A percentile compares a stretch with the other conserved stretches of the same genome.
phyloP scores from a whole-genome alignment of 2,797 vertebrate species.

The Oreochromis grahami region DNA sequence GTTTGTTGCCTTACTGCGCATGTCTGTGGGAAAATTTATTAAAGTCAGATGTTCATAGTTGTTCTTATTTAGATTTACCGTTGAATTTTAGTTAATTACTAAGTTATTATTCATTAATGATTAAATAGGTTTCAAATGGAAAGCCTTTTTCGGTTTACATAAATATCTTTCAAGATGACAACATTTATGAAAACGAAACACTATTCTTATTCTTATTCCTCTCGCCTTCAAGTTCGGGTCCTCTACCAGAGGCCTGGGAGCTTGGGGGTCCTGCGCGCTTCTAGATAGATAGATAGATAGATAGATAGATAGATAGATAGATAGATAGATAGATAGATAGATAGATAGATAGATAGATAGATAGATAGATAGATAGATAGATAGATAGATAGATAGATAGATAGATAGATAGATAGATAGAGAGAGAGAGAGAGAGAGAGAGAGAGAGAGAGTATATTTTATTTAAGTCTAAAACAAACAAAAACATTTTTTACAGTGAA shows the following conservation, averaged over 20 bases:
- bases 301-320: too few species aligned
- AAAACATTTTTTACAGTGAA: background rate
- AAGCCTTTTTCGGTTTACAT: background rate
- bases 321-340: too few species aligned
- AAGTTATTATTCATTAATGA: background rate
- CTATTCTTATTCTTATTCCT: background rate
- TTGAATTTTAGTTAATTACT: background rate
- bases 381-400: accelerated
- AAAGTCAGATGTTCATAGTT: background rate
- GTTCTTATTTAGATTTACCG: background rate
- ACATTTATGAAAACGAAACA: background rate
- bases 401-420: background rate
- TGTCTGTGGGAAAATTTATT: background rate
- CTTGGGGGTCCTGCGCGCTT: background rate
- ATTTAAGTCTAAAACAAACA: background rate
- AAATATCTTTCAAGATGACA: background rate
- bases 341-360: too few species aligned
- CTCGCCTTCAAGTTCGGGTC: background rate
- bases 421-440: background rate
- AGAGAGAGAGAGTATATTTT: background rate
- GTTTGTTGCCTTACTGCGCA: background rate
- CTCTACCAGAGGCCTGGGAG: background rate
- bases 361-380: background rate
- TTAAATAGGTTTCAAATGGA: background rate
- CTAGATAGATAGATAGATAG: accelerated